These are phyloP conservation scores for Lissocephala sabroskyi DNA, from an alignment of 2,888 invertebrate genomes.

Conservation along the genomic window DNA sequence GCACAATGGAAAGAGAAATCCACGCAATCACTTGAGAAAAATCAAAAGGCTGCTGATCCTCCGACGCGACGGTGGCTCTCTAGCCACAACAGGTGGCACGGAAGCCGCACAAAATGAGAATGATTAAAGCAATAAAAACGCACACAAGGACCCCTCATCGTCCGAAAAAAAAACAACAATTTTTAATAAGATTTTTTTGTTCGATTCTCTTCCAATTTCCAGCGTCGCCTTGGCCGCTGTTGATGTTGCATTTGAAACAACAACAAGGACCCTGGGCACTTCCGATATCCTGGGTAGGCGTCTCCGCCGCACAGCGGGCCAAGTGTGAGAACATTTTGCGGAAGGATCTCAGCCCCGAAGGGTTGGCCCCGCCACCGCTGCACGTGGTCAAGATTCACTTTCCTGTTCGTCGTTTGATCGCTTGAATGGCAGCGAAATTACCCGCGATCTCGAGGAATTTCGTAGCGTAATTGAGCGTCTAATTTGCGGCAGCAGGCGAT, in stretches of 20 bases:
- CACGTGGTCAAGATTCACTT: slow-evolving; percentile 69
- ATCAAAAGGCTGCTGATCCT: slow-evolving; percentile 39
- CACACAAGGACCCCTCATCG: slow-evolving; percentile 35
- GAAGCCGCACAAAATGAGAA: slow-evolving; percentile 69
- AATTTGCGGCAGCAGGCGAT: slow-evolving; percentile 44
- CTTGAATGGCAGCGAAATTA: slow-evolving; percentile 33
- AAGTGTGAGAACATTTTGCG: slow-evolving; percentile 72
- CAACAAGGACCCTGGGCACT: slow-evolving; percentile 40
- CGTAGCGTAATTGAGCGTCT: slow-evolving; percentile 57
- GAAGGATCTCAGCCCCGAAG: slow-evolving; percentile 44
- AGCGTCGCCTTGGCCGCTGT: no score
- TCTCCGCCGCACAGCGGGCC: slow-evolving; percentile 50
- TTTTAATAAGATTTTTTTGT: slow-evolving; percentile 67
- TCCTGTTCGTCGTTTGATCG: slow-evolving; percentile 10
- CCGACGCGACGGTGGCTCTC: slow-evolving; percentile 12
- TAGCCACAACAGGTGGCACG: slow-evolving; percentile 67
- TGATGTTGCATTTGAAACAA: slow-evolving; percentile 24
- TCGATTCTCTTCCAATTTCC: slow-evolving; percentile 2
- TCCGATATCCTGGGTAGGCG: slow-evolving; percentile 51
- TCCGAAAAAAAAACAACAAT: slow-evolving; percentile 52
- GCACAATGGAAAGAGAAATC: slow-evolving; percentile 46
- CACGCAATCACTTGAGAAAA: slow-evolving; percentile 67
- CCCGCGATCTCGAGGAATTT: slow-evolving; percentile 33
- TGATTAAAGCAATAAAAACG: slow-evolving; percentile 57
- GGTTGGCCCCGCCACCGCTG: slow-evolving; percentile 25